Evolutionary conservation across 2,888 invertebrate species (phyloP).

Genomic region (Rhorus exstirpatorius): DNA sequence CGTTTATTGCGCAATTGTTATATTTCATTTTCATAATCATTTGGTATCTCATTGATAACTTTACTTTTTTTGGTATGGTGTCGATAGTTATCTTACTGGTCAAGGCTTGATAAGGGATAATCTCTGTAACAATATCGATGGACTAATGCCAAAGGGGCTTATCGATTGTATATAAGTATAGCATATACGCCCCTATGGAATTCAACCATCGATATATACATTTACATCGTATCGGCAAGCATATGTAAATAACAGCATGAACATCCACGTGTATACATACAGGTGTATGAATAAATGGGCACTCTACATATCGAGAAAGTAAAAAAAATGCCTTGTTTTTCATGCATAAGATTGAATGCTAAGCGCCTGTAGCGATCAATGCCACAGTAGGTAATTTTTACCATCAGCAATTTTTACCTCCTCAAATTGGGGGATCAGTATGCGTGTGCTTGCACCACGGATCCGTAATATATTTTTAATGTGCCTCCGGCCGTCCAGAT

Average conservation of each 20-base stretch:
- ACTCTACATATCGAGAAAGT: not conserved
- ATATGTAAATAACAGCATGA: not conserved
- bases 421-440: not conserved
- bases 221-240: no score
- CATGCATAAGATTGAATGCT: not conserved
- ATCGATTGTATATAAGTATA: no score
- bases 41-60: not conserved
- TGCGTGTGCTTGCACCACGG: conserved; percentile 13
- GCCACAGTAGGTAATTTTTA: not conserved
- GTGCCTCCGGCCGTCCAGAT: conserved; percentile 20
- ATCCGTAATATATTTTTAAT: conserved; percentile 26
- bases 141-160: no score
- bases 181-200: no score
- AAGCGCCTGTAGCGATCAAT: not conserved
- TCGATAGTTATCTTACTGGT: no score
- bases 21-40: not conserved
- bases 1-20: not conserved
- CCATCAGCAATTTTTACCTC: conserved; percentile 9
- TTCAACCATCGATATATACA: no score
- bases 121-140: no score
- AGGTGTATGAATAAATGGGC: not conserved
- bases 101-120: no score
- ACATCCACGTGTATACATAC: not conserved
- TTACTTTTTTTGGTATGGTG: not conserved
- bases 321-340: not conserved